Conservation (phyloP, 2,888 invertebrate genomes). For the Hirtodrosophila trivittata region DNA sequence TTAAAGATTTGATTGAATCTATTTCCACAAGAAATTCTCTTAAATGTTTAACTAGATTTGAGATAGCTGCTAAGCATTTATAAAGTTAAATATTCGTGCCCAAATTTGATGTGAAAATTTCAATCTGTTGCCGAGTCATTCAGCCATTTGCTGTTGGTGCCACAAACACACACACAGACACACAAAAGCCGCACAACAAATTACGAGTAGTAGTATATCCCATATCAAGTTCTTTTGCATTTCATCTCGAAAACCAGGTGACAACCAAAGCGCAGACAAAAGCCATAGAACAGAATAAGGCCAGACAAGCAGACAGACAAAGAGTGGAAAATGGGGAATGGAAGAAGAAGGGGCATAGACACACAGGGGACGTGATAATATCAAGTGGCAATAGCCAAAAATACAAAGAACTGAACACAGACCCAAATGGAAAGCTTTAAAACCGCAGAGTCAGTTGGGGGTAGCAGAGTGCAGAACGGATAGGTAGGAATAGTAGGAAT, state of each 20-base stretch:
- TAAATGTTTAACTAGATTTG: too few relatives aligned
- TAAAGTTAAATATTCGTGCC: constrained; percentile 20
- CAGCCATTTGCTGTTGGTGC: constrained; percentile 26
- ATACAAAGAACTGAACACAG: constrained; percentile 39
- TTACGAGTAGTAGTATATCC: constrained; percentile 36
- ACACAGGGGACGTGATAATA: constrained; percentile 60
- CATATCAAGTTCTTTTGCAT: constrained; percentile 58
- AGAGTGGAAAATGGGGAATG: constrained; percentile 1
- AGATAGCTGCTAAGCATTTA: too few relatives aligned
- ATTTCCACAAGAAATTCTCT: too few relatives aligned
- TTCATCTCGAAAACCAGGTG: constrained; percentile 66
- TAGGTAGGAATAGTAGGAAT: constrained; percentile 48
- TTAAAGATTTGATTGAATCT: too few relatives aligned
- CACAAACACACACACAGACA: constrained; percentile 4
- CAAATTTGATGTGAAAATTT: constrained; percentile 63
- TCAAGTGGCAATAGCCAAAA: constrained; percentile 69
- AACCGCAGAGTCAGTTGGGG: constrained; percentile 57
- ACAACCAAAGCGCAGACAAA: constrained; percentile 61
- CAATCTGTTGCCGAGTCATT: constrained; percentile 66
- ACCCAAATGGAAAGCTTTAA: constrained; percentile 17
- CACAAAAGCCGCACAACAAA: constrained; percentile 52
- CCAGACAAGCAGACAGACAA: constrained; percentile 18
- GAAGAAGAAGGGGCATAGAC: constrained; percentile 8
- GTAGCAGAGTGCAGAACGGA: not conserved
- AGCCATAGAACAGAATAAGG: constrained; percentile 21